These are phyloP conservation scores for Rousettus leschenaultii DNA, from an alignment of 2,113 vertebrate species.

Conservation along the genomic window DNA sequence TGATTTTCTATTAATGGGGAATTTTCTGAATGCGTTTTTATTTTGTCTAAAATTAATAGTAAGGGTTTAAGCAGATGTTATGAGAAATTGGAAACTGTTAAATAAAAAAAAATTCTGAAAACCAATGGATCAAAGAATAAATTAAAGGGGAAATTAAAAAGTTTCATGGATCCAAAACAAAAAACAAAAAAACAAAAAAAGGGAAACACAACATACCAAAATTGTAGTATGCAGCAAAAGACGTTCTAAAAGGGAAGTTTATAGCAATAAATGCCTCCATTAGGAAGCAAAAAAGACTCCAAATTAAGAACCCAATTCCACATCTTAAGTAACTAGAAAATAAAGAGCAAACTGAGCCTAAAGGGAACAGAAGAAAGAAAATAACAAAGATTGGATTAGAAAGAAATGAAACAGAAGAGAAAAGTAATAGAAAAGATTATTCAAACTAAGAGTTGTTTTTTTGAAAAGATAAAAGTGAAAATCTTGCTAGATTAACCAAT, in stretches of 20 bases:
- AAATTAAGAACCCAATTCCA: background rate
- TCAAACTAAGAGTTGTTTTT: background rate
- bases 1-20: slow-evolving; percentile 30
- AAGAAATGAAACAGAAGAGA: background rate
- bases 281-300: background rate
- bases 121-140: background rate
- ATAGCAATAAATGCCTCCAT: background rate
- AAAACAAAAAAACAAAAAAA: background rate
- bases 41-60: slow-evolving; percentile 69
- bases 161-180: background rate
- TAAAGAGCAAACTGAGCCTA: background rate
- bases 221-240: background rate
- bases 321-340: background rate
- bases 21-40: slow-evolving; percentile 68
- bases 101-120: slow-evolving; percentile 52
- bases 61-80: slow-evolving; percentile 42
- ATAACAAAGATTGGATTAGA: background rate
- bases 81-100: slow-evolving; percentile 66
- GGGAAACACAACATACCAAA: background rate
- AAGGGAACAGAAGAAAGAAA: background rate
- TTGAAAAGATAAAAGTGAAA: background rate
- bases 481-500: background rate
- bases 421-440: background rate
- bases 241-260: background rate
- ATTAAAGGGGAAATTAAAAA: background rate